Percentiles rank a stretch among this genome's conserved stretches.
phyloP scores from a whole-genome alignment of 2,888 invertebrate genomes.

The Netelia melanura region DNA sequence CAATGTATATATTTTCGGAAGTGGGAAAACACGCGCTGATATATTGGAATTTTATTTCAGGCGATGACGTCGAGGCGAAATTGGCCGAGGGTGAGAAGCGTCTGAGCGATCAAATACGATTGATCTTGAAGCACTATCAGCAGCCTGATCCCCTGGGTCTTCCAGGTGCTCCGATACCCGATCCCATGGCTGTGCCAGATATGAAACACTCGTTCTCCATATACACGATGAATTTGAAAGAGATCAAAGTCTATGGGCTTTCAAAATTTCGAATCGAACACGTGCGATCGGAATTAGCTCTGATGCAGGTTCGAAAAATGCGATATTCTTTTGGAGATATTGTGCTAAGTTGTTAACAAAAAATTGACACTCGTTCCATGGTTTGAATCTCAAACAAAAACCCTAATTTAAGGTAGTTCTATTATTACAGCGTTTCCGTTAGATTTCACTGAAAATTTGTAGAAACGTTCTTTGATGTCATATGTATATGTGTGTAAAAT shows the following conservation, averaged over 20 bases:
- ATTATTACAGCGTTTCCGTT: too few relatives aligned
- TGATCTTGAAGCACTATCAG: slow-evolving; percentile 92
- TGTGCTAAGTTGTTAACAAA: too few relatives aligned
- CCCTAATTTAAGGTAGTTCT: too few relatives aligned
- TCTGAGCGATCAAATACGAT: slow-evolving; percentile 90
- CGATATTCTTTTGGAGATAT: not conserved
- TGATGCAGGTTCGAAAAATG: slow-evolving; percentile 89
- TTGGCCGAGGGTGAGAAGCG: slow-evolving; percentile 87
- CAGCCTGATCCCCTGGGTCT: slow-evolving; percentile 92
- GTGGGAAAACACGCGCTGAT: slow-evolving; percentile 5
- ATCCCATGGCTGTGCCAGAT: slow-evolving; percentile 92
- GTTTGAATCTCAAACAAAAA: too few relatives aligned
- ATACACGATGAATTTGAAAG: slow-evolving; percentile 89
- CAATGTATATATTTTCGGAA: not conserved
- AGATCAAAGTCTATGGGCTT: slow-evolving; percentile 90
- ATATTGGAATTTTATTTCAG: slow-evolving; percentile 69
- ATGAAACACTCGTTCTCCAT: slow-evolving; percentile 90
- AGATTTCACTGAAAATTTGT: too few relatives aligned
- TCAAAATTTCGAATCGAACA: slow-evolving; percentile 92
- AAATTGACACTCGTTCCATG: too few relatives aligned
- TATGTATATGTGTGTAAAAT: too few relatives aligned
- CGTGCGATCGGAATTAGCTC: slow-evolving; percentile 90
- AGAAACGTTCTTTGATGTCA: too few relatives aligned
- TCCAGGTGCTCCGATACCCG: slow-evolving; percentile 92
- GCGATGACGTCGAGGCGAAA: slow-evolving; percentile 74